These are phyloP conservation scores for Empis livida DNA, from an alignment of 2,888 invertebrate genomes.

Conservation along the genomic window DNA sequence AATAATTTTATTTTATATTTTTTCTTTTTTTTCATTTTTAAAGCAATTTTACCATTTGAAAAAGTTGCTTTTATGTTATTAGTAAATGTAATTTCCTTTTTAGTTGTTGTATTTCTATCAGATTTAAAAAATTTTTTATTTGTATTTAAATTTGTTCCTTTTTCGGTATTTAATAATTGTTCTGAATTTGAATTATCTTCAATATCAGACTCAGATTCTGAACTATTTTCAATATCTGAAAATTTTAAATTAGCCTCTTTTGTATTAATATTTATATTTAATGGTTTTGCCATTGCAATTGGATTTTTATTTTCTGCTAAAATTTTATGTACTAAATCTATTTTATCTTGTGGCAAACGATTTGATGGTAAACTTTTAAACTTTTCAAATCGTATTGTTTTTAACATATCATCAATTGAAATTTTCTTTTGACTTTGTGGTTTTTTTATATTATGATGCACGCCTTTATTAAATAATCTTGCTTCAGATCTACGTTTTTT, in stretches of 20 bases:
- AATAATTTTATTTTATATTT: not conserved
- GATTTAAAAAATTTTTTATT: constrained; percentile 31
- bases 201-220: constrained; percentile 12
- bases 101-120: constrained; percentile 18
- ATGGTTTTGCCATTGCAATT: constrained; percentile 29
- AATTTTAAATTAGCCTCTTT: constrained; percentile 9
- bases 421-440: constrained; percentile 6
- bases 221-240: constrained; percentile 3
- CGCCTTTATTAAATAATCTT: constrained; percentile 25
- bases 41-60: constrained; percentile 23
- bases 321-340: constrained; percentile 25
- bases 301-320: constrained; percentile 26
- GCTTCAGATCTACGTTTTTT: constrained; percentile 2
- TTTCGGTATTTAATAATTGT: no score
- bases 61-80: constrained; percentile 27
- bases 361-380: constrained; percentile 23
- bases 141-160: not conserved
- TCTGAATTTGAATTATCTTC: constrained; percentile 10
- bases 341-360: constrained; percentile 23
- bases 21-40: constrained; percentile 15
- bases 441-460: constrained; percentile 25
- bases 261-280: constrained; percentile 18
- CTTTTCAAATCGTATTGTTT: constrained; percentile 24
- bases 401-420: constrained; percentile 21
- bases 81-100: constrained; percentile 28